These are phyloP conservation scores for Arctopsyche grandis DNA, from an alignment of 1,140 invertebrate genomes.

Conservation along the genomic window DNA sequence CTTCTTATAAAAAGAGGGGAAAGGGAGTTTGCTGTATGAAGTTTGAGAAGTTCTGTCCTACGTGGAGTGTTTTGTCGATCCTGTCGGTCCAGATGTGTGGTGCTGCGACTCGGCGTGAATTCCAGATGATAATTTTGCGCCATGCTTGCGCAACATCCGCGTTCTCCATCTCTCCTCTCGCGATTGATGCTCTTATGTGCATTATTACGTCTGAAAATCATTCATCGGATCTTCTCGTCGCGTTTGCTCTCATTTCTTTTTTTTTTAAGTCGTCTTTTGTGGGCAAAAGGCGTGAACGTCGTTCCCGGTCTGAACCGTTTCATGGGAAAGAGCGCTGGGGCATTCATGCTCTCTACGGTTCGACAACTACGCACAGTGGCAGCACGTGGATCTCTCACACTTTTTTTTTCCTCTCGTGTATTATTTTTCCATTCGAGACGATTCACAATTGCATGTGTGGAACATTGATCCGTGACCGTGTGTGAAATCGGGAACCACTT, in stretches of 20 bases:
- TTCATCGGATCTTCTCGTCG: not conserved
- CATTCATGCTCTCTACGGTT: conserved; percentile 46
- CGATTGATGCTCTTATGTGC: not conserved
- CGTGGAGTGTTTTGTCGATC: no score
- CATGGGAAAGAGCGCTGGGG: conserved; percentile 47
- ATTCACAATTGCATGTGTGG: no score
- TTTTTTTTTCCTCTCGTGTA: conserved; percentile 20
- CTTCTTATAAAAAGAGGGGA: no score
- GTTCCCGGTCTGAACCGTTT: conserved; percentile 31
- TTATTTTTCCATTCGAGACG: no score
- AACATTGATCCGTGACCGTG: no score
- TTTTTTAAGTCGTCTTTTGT: conserved; percentile 19
- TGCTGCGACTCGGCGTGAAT: no score
- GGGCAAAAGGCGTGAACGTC: conserved; percentile 38
- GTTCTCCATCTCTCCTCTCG: not conserved
- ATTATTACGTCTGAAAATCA: not conserved
- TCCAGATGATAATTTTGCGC: no score
- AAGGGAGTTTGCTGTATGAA: no score
- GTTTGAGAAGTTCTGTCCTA: no score
- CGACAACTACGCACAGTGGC: conserved; percentile 38
- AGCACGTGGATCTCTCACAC: conserved; percentile 21
- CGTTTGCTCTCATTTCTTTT: not conserved
- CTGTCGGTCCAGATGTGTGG: no score
- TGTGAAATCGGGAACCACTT: no score
- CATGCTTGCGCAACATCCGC: not conserved